Evolutionary conservation across 2,797 vertebrate species (phyloP).

Genomic region (Hoplostethus atlanticus): DNA sequence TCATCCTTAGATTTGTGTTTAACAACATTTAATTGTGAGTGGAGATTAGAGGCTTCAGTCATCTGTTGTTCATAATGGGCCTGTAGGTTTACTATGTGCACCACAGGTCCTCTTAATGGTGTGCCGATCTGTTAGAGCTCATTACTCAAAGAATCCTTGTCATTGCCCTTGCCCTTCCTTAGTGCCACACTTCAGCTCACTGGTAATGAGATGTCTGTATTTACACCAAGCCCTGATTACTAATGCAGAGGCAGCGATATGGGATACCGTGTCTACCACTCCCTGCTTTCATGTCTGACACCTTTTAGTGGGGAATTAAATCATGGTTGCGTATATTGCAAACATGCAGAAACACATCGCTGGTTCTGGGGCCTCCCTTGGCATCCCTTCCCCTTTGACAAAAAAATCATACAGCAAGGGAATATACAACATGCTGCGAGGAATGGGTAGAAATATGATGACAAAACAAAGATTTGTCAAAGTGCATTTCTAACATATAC

Average conservation of each 20-base stretch:
- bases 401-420: neutral
- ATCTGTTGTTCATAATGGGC: slow-evolving; percentile 68
- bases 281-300: slow-evolving; percentile 69
- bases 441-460: neutral
- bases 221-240: slow-evolving; percentile 77
- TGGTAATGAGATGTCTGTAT: slow-evolving; percentile 78
- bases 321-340: slow-evolving; percentile 17
- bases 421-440: too few relatives aligned
- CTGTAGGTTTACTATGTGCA: slow-evolving; percentile 55
- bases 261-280: slow-evolving; percentile 56
- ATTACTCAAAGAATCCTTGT: slow-evolving; percentile 80
- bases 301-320: slow-evolving; percentile 60
- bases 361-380: neutral
- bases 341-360: slow-evolving; percentile 10
- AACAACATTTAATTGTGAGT: slow-evolving; percentile 66
- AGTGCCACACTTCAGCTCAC: slow-evolving; percentile 61
- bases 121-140: slow-evolving; percentile 71
- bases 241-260: slow-evolving; percentile 62
- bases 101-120: slow-evolving; percentile 65
- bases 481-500: too few relatives aligned
- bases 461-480: neutral
- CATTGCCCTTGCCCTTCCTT: slow-evolving; percentile 71
- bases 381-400: neutral
- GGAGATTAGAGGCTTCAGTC: slow-evolving; percentile 59
- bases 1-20: slow-evolving; percentile 52